Conservation (phyloP, 2,113 vertebrate species). For the Lasiurus borealis region DNA sequence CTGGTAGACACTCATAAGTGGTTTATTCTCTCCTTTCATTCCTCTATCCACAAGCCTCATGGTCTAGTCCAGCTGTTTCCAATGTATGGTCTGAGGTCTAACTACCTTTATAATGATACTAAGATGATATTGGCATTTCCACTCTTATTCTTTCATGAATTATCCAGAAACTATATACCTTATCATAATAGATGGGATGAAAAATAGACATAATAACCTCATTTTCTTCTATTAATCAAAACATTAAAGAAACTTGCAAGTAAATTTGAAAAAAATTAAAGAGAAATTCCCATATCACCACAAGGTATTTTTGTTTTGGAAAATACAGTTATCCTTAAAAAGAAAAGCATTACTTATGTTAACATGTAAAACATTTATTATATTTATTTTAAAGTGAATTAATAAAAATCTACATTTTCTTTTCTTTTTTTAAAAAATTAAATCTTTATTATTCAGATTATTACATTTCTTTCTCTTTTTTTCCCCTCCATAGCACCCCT, state of each 20-base stretch:
- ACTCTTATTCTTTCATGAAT: not conserved
- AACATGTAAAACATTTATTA: not conserved
- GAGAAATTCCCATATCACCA: not conserved
- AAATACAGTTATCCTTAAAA: not conserved
- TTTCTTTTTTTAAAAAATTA: not conserved
- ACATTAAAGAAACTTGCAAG: not conserved
- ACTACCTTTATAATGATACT: not conserved
- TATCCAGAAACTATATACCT: not conserved
- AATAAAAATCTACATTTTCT: slow-evolving; percentile 11
- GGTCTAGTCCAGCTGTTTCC: not conserved
- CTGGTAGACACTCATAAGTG: not conserved
- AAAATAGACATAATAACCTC: not conserved
- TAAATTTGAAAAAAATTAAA: not conserved
- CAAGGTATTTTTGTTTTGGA: slow-evolving; percentile 8
- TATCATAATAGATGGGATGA: not conserved
- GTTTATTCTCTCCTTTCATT: not conserved
- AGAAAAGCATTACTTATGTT: not conserved
- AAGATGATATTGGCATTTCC: not conserved
- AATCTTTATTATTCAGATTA: no score
- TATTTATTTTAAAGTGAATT: slow-evolving; percentile 11
- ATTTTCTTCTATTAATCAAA: not conserved
- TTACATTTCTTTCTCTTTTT: no score
- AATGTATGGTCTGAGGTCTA: not conserved
- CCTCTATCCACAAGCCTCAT: not conserved
- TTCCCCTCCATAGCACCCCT: no score